Evolutionary conservation across 2,888 invertebrate species (phyloP).

Genomic region (Ctena decussata): DNA sequence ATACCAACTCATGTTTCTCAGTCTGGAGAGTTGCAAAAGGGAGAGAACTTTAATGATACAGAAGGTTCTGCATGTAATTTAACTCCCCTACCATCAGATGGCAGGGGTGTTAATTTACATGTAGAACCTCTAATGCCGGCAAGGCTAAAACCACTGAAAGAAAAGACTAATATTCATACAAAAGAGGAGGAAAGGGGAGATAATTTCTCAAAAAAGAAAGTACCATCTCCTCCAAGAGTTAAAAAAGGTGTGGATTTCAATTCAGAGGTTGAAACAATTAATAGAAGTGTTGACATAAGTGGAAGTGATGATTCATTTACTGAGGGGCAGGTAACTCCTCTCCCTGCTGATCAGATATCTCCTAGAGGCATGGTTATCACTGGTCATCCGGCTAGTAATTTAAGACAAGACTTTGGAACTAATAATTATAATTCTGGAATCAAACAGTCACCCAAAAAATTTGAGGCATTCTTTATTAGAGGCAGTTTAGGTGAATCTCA

Average conservation of each 20-base stretch:
- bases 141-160: constrained; percentile 89
- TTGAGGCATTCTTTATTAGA: constrained; percentile 60
- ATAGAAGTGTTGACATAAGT: constrained; percentile 52
- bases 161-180: constrained; percentile 90
- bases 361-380: background rate
- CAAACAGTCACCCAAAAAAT: constrained; percentile 33
- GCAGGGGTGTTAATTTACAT: constrained; percentile 17
- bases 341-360: constrained; percentile 65
- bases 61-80: too few relatives aligned
- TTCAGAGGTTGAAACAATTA: constrained; percentile 49
- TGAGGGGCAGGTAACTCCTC: constrained; percentile 66
- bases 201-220: constrained; percentile 51
- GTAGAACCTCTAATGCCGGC: constrained; percentile 89
- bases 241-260: constrained; percentile 56
- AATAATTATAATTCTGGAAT: background rate
- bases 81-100: background rate
- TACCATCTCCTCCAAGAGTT: constrained; percentile 68
- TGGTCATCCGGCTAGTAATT: background rate
- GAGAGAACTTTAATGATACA: constrained; percentile 5
- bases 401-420: background rate
- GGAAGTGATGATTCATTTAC: constrained; percentile 48
- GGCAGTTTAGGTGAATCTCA: constrained; percentile 55
- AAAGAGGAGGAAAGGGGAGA: constrained; percentile 91
- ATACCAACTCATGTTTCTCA: constrained; percentile 28
- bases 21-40: constrained; percentile 30